Evolutionary conservation across 1,140 invertebrate species (phyloP).

Genomic region (Aphaenogaster rudis): DNA sequence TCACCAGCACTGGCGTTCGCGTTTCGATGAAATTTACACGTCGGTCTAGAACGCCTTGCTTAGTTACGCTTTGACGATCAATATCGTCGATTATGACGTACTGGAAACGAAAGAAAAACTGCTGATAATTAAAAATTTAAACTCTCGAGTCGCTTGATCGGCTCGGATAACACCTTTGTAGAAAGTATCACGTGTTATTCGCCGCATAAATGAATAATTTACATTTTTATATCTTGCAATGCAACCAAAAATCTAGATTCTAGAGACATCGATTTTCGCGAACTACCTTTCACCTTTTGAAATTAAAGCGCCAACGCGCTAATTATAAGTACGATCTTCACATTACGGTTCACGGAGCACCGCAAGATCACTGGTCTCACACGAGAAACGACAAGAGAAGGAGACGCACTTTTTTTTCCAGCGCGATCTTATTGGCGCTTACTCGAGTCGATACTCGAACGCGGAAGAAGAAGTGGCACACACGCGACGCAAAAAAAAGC

Average conservation of each 20-base stretch:
- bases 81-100: background rate
- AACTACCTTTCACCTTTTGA: background rate
- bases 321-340: background rate
- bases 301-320: background rate
- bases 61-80: background rate
- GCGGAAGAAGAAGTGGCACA: conserved; percentile 39
- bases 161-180: background rate
- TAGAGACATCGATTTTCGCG: background rate
- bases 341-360: background rate
- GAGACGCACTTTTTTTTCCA: background rate
- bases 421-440: background rate
- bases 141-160: background rate
- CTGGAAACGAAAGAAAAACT: background rate
- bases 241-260: conserved; percentile 40
- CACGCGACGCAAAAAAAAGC: conserved; percentile 54
- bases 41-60: background rate
- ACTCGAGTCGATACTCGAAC: conserved; percentile 1
- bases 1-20: conserved; percentile 18
- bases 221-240: background rate
- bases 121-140: background rate
- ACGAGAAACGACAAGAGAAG: background rate
- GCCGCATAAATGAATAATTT: background rate
- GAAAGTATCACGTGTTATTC: background rate
- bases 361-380: background rate
- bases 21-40: background rate